Conservation (phyloP, 1,140 invertebrate genomes). For the Drosophila rhopaloa region DNA sequence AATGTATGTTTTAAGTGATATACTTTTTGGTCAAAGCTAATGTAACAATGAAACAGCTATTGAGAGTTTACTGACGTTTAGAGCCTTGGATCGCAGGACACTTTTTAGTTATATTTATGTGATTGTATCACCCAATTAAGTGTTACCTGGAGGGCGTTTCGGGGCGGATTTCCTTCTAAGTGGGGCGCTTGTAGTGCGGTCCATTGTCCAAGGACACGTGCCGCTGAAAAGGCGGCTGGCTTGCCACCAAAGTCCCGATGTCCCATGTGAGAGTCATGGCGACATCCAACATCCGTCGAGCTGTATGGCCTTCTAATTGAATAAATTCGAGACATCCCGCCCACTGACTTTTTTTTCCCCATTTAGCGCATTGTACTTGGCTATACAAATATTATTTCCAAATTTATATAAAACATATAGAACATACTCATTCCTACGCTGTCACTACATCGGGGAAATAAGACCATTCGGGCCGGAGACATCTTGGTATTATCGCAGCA, state of each 20-base stretch:
- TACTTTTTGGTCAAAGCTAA: too few relatives aligned
- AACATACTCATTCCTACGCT: background rate
- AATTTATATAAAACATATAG: background rate
- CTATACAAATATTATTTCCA: background rate
- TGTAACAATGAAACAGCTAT: too few relatives aligned
- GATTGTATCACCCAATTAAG: slow-evolving; percentile 58
- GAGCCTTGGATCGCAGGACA: too few relatives aligned
- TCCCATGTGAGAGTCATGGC: background rate
- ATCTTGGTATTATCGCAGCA: slow-evolving; percentile 41
- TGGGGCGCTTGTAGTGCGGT: slow-evolving; percentile 15
- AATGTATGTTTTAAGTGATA: too few relatives aligned
- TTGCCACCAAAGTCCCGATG: background rate
- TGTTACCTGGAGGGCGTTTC: slow-evolving; percentile 38
- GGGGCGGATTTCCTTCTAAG: slow-evolving; percentile 14
- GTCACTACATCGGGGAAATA: too few relatives aligned
- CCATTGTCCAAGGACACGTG: slow-evolving; percentile 35
- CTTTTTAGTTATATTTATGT: too few relatives aligned
- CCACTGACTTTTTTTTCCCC: background rate
- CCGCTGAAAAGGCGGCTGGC: background rate
- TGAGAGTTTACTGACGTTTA: too few relatives aligned
- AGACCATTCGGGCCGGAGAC: background rate
- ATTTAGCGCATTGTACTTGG: slow-evolving; percentile 1
- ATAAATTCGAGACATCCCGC: slow-evolving; percentile 45
- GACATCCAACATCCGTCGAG: background rate
- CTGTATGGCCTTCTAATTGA: slow-evolving; percentile 59